A percentile compares a stretch with the other conserved stretches of the same genome.
These are phyloP conservation scores for Novumbra hubbsi DNA, from an alignment of 2,797 vertebrate species.

Conservation along the genomic window DNA sequence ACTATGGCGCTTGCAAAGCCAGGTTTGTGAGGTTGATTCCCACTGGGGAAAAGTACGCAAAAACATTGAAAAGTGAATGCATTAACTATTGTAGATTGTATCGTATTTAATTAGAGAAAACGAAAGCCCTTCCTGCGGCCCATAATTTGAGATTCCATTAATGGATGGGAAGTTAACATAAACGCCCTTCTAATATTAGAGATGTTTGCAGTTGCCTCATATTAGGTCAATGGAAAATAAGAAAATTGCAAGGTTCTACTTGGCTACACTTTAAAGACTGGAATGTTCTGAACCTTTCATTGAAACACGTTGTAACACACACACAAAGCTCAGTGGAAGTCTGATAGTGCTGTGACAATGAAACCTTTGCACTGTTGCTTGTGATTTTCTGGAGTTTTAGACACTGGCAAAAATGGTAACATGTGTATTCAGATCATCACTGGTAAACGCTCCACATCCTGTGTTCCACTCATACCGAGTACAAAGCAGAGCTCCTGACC, in stretches of 20 bases:
- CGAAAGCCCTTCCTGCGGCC: background rate
- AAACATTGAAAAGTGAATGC: too few relatives aligned
- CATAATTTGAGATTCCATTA: constrained; percentile 22
- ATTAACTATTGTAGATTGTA: too few relatives aligned
- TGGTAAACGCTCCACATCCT: background rate
- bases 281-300: background rate
- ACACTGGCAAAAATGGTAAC: too few relatives aligned
- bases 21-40: too few relatives aligned
- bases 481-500: constrained; percentile 29
- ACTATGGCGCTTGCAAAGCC: too few relatives aligned
- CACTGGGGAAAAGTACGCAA: too few relatives aligned
- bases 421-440: background rate
- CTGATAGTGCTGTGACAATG: background rate
- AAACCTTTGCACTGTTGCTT: background rate
- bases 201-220: constrained; percentile 18
- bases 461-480: too few relatives aligned
- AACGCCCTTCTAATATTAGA: constrained; percentile 29
- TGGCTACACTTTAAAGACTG: constrained; percentile 26
- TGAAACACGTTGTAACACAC: background rate
- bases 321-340: background rate
- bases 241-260: constrained; percentile 8
- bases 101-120: background rate
- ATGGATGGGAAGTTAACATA: constrained; percentile 36
- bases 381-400: too few relatives aligned
- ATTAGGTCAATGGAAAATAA: constrained; percentile 9